Percentiles rank a stretch among this genome's conserved stretches.
Conservation (phyloP, 2,888 invertebrate species). For the Dromius quadrimaculatus region DNA sequence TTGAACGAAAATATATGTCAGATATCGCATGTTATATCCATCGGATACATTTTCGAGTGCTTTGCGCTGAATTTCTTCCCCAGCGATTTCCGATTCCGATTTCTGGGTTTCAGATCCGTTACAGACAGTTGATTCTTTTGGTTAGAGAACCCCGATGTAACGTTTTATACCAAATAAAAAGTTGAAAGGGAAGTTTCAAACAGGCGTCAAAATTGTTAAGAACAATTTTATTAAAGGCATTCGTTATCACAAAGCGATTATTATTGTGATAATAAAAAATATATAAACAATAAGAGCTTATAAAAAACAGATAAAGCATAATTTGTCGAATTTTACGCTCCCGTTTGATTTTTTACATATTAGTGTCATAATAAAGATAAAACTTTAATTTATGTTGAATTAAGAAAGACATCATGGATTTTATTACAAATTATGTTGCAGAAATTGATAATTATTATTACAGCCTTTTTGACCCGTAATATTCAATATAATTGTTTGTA, state of each 20-base stretch:
- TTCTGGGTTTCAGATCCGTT: neutral
- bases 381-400: conserved; percentile 36
- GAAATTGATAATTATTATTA: conserved; percentile 11
- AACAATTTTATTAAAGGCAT: no score
- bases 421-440: conserved; percentile 16
- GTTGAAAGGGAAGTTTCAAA: no score
- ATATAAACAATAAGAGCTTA: conserved; percentile 1
- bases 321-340: conserved; percentile 42
- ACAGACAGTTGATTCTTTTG: conserved; percentile 13
- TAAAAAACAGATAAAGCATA: conserved; percentile 34
- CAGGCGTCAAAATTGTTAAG: no score
- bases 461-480: no score
- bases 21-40: conserved; percentile 2
- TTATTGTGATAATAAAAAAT: neutral
- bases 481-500: no score
- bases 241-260: no score
- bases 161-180: no score
- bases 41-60: no score
- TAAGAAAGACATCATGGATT: conserved; percentile 2
- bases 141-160: neutral
- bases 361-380: conserved; percentile 43
- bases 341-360: conserved; percentile 15
- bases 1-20: no score
- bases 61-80: conserved; percentile 20
- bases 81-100: conserved; percentile 11